phyloP scores from a whole-genome alignment of 2,888 invertebrate species.

The Mythimna lalbum region DNA sequence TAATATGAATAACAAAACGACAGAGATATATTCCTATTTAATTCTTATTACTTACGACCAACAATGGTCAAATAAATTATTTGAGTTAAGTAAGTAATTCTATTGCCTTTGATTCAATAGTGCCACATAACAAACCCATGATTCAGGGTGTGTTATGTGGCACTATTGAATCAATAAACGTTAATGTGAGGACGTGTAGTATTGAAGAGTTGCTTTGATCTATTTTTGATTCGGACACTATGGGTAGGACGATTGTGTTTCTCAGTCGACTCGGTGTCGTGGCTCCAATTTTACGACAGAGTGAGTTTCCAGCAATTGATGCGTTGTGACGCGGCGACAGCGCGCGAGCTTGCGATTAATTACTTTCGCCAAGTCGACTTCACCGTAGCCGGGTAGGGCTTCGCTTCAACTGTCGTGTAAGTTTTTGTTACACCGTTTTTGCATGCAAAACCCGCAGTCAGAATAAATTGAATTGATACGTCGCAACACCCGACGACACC shows the following conservation, averaged over 20 bases:
- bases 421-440: slow-evolving; percentile 82
- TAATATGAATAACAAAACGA: slow-evolving; percentile 90
- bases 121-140: too few relatives aligned
- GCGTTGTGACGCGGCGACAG: slow-evolving; percentile 87
- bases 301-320: slow-evolving; percentile 81
- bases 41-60: slow-evolving; percentile 85
- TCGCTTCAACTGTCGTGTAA: slow-evolving; percentile 80
- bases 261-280: slow-evolving; percentile 79
- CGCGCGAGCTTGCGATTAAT: slow-evolving; percentile 83
- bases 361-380: slow-evolving; percentile 84
- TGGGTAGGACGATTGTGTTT: slow-evolving; percentile 75
- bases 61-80: slow-evolving; percentile 85
- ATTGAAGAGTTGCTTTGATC: slow-evolving; percentile 54
- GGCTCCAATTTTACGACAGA: slow-evolving; percentile 87
- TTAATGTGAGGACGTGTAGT: slow-evolving; percentile 48
- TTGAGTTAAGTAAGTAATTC: slow-evolving; percentile 70
- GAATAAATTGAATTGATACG: slow-evolving; percentile 68
- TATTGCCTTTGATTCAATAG: too few relatives aligned
- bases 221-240: slow-evolving; percentile 64
- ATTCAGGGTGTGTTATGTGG: slow-evolving; percentile 66
- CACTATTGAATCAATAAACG: slow-evolving; percentile 60
- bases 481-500: slow-evolving; percentile 54
- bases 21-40: slow-evolving; percentile 89
- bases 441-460: slow-evolving; percentile 67
- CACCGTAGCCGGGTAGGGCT: slow-evolving; percentile 77